phyloP scores from a whole-genome alignment of 2,113 vertebrate genomes.

The Erythrolamprus reginae region DNA sequence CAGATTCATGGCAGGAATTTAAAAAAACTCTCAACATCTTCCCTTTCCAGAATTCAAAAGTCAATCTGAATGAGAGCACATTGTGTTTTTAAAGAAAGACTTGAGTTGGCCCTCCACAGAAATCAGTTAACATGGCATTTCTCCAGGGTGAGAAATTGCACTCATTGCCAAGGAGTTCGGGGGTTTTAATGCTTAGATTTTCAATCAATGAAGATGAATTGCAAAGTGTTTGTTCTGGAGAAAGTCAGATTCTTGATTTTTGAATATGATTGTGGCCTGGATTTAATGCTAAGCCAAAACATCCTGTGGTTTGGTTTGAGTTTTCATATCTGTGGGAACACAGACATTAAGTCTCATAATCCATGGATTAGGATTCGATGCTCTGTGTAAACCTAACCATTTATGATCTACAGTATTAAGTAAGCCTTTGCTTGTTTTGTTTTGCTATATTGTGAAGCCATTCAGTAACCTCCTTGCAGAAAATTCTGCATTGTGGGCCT shows the following conservation, averaged over 20 bases:
- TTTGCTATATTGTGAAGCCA: not conserved
- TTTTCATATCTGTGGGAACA: not conserved
- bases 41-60: not conserved
- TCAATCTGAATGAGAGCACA: too few species aligned
- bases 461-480: not conserved
- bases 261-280: not conserved
- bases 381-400: not conserved
- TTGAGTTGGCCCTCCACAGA: not conserved
- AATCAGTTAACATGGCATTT: not conserved
- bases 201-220: not conserved
- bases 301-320: not conserved
- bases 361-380: not conserved
- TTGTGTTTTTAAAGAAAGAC: not conserved
- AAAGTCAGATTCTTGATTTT: not conserved
- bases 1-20: not conserved
- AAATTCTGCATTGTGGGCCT: not conserved
- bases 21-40: not conserved
- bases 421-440: not conserved
- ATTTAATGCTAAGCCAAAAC: not conserved
- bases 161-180: not conserved
- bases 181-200: not conserved
- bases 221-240: not conserved
- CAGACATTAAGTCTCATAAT: not conserved
- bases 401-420: not conserved
- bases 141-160: not conserved